A percentile compares a stretch with the other conserved stretches of the same genome.
phyloP scores from a whole-genome alignment of 53 echinoderm and acorn worm genomes.

The Holothuria leucospilota region DNA sequence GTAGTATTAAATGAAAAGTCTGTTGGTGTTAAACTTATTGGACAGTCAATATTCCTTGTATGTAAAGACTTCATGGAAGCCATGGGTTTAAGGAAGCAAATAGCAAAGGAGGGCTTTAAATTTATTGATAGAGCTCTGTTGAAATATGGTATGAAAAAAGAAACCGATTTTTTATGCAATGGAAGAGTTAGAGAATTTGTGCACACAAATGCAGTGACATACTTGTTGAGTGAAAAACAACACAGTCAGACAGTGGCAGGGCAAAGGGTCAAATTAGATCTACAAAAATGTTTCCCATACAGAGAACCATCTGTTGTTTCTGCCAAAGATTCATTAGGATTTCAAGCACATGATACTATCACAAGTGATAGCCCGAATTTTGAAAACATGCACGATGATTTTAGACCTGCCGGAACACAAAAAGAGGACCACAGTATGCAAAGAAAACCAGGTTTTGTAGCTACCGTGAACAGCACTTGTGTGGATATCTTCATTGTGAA shows the following conservation, averaged over 20 bases:
- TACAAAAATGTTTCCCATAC: too few relatives aligned
- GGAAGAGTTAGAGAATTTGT: background rate
- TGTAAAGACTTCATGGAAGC: background rate
- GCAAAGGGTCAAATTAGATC: background rate
- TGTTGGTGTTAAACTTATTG: background rate
- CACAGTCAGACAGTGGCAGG: background rate
- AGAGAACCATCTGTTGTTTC: too few relatives aligned
- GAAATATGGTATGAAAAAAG: background rate
- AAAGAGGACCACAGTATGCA: too few relatives aligned
- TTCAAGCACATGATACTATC: too few relatives aligned
- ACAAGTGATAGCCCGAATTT: too few relatives aligned
- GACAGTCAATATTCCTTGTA: background rate
- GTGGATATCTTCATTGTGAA: background rate
- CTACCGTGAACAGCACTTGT: background rate
- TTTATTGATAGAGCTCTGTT: background rate
- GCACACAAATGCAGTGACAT: background rate
- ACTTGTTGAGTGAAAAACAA: background rate
- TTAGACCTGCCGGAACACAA: too few relatives aligned
- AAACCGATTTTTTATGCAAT: background rate
- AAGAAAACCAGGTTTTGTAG: background rate
- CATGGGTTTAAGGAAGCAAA: constrained; percentile 1
- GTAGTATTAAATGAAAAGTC: background rate
- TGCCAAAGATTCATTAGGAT: too few relatives aligned
- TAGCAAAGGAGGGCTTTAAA: constrained; percentile 9
- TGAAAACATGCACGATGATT: too few relatives aligned